Percentiles rank a stretch among this genome's conserved stretches.
These are phyloP conservation scores for Muntiacus reevesi DNA, from an alignment of 2,113 vertebrate species.

Conservation along the genomic window DNA sequence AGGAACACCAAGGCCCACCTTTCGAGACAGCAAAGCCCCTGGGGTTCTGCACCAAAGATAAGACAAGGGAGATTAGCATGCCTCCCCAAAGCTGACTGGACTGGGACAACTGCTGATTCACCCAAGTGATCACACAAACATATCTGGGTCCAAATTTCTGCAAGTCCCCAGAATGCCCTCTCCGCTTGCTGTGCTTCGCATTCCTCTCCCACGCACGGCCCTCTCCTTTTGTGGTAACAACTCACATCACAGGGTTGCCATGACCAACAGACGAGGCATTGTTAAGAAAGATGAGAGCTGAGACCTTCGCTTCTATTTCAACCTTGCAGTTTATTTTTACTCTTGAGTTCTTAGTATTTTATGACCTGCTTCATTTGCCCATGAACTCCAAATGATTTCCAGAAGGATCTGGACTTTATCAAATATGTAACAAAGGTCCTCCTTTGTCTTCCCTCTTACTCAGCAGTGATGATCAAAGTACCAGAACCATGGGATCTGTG, in stretches of 20 bases:
- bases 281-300: neutral
- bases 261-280: neutral
- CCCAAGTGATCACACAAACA: accelerated
- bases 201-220: accelerated
- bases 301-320: neutral
- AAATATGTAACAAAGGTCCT: neutral
- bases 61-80: accelerated
- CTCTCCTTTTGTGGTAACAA: accelerated
- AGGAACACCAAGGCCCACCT: accelerated
- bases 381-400: slow-evolving; percentile 63
- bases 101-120: neutral
- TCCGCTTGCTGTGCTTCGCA: accelerated
- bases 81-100: neutral
- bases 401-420: slow-evolving; percentile 33
- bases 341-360: slow-evolving; percentile 26
- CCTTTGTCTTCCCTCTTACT: neutral
- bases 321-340: neutral
- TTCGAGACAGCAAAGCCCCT: neutral
- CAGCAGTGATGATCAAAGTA: neutral
- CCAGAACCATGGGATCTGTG: accelerated
- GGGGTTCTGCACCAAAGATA: neutral
- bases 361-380: slow-evolving; percentile 35
- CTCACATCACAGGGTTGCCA: neutral
- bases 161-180: no score
- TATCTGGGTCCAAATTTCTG: accelerated